A percentile compares a stretch with the other conserved stretches of the same genome.
These are phyloP conservation scores for Centropyge bicolor DNA, from an alignment of 2,797 vertebrate species.

Conservation along the genomic window DNA sequence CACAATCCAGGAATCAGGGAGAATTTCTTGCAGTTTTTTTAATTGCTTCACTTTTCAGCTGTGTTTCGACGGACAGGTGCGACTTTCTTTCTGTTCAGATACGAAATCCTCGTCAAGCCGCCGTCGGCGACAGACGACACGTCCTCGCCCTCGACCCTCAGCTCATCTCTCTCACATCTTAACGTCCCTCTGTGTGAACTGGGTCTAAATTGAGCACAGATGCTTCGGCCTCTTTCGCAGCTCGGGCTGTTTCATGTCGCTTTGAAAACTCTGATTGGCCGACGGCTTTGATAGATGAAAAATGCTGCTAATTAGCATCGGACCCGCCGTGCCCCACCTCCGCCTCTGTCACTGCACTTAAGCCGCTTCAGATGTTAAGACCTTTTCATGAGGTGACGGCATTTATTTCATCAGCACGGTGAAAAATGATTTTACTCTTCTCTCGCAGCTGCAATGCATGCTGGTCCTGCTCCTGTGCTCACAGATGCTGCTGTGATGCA, in stretches of 20 bases:
- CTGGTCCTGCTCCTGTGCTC: neutral
- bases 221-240: conserved; percentile 47
- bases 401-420: conserved; percentile 28
- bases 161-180: conserved; percentile 50
- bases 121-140: no score
- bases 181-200: conserved; percentile 48
- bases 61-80: no score
- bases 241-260: conserved; percentile 61
- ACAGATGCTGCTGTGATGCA: neutral
- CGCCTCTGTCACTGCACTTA: conserved; percentile 37
- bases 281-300: conserved; percentile 70
- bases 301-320: conserved; percentile 74
- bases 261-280: conserved; percentile 70
- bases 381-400: conserved; percentile 54
- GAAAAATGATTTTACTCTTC: neutral
- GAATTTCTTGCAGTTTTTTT: no score
- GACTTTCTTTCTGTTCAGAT: no score
- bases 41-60: no score
- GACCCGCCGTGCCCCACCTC: conserved; percentile 29
- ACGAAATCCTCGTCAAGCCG: no score
- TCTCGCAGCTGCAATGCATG: neutral
- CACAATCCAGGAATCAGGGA: neutral
- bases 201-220: conserved; percentile 74
- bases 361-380: conserved; percentile 66
- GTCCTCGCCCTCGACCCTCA: neutral